phyloP scores from a whole-genome alignment of 2,888 invertebrate species.

The Silvanus unidentatus region DNA sequence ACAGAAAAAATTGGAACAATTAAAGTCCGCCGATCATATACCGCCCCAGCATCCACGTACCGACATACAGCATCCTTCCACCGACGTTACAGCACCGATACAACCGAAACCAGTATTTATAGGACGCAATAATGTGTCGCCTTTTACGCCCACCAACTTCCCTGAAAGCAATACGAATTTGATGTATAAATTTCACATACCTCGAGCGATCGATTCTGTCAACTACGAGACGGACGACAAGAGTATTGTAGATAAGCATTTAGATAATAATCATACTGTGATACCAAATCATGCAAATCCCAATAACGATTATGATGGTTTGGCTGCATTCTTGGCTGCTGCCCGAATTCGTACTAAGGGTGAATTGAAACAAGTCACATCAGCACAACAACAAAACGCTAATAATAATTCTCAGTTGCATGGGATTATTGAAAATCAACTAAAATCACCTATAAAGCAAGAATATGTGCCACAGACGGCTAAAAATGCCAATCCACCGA shows the following conservation, averaged over 20 bases:
- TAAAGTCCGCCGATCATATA: constrained; percentile 28
- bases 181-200: constrained; percentile 60
- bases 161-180: constrained; percentile 49
- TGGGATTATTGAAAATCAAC: constrained; percentile 29
- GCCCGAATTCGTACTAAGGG: constrained; percentile 81
- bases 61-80: constrained; percentile 43
- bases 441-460: constrained; percentile 48
- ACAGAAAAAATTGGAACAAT: constrained; percentile 48
- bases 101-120: constrained; percentile 48
- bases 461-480: constrained; percentile 23
- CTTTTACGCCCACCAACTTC: constrained; percentile 52
- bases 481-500: constrained; percentile 46
- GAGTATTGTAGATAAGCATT: constrained; percentile 15
- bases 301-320: constrained; percentile 47
- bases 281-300: constrained; percentile 28
- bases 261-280: constrained; percentile 25
- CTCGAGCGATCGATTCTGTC: constrained; percentile 63
- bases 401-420: constrained; percentile 21
- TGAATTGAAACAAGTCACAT: constrained; percentile 60
- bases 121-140: constrained; percentile 51
- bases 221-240: constrained; percentile 39
- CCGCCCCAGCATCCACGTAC: constrained; percentile 28
- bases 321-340: constrained; percentile 58
- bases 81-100: constrained; percentile 43
- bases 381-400: neutral